A percentile compares a stretch with the other conserved stretches of the same genome.
phyloP scores from a whole-genome alignment of 2,888 invertebrate genomes.

The Andrena flavipes region DNA sequence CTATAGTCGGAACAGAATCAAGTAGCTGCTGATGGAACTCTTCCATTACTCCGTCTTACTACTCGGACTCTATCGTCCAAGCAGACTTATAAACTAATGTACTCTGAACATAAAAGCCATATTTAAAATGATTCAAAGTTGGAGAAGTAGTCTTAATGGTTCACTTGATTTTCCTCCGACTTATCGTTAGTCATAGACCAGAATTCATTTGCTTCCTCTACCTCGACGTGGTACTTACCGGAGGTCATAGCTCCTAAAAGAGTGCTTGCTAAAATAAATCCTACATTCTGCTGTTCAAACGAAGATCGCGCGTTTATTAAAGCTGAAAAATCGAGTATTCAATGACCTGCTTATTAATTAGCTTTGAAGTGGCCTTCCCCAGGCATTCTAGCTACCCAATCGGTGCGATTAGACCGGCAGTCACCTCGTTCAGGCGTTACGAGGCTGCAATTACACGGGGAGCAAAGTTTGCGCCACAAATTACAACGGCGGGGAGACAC shows the following conservation, averaged over 20 bases:
- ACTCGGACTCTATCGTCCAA: too few relatives aligned
- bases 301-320: background rate
- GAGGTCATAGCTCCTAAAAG: too few relatives aligned
- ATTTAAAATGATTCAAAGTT: too few relatives aligned
- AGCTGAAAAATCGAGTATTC: background rate
- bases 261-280: background rate
- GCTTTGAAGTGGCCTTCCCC: background rate
- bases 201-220: too few relatives aligned
- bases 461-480: constrained; percentile 61
- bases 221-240: too few relatives aligned
- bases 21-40: background rate
- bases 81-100: too few relatives aligned
- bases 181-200: too few relatives aligned
- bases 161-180: too few relatives aligned
- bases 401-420: constrained; percentile 9
- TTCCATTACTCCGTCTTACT: too few relatives aligned
- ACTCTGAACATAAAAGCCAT: too few relatives aligned
- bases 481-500: constrained; percentile 39
- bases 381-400: constrained; percentile 21
- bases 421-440: constrained; percentile 43
- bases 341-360: constrained; percentile 29
- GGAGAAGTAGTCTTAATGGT: too few relatives aligned
- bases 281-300: background rate
- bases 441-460: constrained; percentile 57
- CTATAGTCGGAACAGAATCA: background rate